A percentile compares a stretch with the other conserved stretches of the same genome.
Conservation (phyloP, 2,888 invertebrate species). For the Lithodes maja region DNA sequence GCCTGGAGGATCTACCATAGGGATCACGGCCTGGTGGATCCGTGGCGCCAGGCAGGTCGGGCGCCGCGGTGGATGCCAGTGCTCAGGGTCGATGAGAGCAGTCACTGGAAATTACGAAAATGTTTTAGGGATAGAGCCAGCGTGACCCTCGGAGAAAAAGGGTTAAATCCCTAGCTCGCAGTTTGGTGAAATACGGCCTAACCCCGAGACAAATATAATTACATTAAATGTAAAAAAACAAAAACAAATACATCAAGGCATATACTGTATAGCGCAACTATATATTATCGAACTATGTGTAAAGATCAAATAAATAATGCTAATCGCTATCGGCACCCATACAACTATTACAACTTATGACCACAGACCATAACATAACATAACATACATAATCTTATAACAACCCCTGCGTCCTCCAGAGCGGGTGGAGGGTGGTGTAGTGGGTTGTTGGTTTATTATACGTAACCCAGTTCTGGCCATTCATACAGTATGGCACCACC, state of each 20-base stretch:
- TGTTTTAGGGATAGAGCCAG: background rate
- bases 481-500: too few species aligned
- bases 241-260: background rate
- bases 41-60: background rate
- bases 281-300: too few species aligned
- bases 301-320: too few species aligned
- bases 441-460: too few species aligned
- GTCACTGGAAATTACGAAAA: constrained; percentile 2
- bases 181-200: background rate
- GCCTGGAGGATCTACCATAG: background rate
- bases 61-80: constrained; percentile 22
- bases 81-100: constrained; percentile 2
- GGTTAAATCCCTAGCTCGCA: background rate
- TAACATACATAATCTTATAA: too few species aligned
- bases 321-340: too few species aligned
- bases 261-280: too few species aligned
- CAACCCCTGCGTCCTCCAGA: too few species aligned
- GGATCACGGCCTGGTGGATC: background rate
- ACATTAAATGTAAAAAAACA: constrained; percentile 14
- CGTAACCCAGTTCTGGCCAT: too few species aligned
- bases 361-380: too few species aligned
- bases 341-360: too few species aligned
- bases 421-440: too few species aligned
- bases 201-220: background rate
- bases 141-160: background rate